phyloP scores from a whole-genome alignment of 2,888 invertebrate species.

The Hirtodrosophila trivittata region DNA sequence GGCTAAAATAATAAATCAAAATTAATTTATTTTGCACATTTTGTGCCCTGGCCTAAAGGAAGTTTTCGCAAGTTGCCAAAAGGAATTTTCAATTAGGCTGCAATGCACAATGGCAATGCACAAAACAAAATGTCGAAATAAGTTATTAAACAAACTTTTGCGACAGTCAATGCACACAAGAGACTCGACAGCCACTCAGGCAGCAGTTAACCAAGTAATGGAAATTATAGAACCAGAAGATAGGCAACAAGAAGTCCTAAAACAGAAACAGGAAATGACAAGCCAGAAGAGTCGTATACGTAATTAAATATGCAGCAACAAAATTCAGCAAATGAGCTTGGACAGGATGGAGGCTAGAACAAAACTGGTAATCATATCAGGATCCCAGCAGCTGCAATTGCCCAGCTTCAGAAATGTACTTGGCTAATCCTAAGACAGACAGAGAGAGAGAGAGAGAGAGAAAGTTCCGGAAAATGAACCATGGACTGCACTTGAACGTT shows the following conservation, averaged over 20 bases:
- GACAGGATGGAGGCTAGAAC: slow-evolving; percentile 18
- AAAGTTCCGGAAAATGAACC: slow-evolving; percentile 30
- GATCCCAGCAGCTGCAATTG: slow-evolving; percentile 23
- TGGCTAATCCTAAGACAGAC: neutral
- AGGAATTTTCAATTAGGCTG: slow-evolving; percentile 72
- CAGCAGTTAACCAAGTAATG: slow-evolving; percentile 33
- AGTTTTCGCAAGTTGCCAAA: slow-evolving; percentile 34
- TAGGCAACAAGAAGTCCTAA: slow-evolving; percentile 4
- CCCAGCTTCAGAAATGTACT: neutral
- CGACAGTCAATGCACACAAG: slow-evolving; percentile 15
- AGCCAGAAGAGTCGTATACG: slow-evolving; percentile 6
- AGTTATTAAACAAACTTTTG: slow-evolving; percentile 66
- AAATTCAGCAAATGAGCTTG: slow-evolving; percentile 10
- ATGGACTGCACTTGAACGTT: slow-evolving; percentile 12
- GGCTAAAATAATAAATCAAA: slow-evolving; percentile 60
- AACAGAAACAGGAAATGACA: slow-evolving; percentile 31
- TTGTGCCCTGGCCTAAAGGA: slow-evolving; percentile 4
- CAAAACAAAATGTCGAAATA: slow-evolving; percentile 61
- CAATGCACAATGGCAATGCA: slow-evolving; percentile 20
- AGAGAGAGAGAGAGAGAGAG: slow-evolving; percentile 3
- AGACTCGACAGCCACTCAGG: neutral
- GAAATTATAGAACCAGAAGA: slow-evolving; percentile 35
- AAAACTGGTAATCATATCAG: slow-evolving; percentile 40
- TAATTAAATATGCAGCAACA: slow-evolving; percentile 47
- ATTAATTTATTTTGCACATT: slow-evolving; percentile 51